Base-by-base conservation (phyloP, 2,888 invertebrate species). In the Nomada ruficornis region DNA sequence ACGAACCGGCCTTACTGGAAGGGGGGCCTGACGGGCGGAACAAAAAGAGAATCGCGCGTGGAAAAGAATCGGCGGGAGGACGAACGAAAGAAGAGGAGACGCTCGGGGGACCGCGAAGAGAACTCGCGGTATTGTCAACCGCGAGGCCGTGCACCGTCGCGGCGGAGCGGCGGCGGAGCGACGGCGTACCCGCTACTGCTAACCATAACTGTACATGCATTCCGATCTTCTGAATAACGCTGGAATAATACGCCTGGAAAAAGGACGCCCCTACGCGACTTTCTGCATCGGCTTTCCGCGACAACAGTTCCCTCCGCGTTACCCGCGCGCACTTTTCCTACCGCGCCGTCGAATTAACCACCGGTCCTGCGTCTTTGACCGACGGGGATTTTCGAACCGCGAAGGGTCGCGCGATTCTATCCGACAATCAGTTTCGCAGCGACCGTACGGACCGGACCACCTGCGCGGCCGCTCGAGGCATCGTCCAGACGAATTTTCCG, bases 171-270 rank as follows among this genome's bases (percentile, higher is more conserved):
- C 29, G 84, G 77, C 83, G 47, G 3, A 47, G 15, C 47, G 47
- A 82, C 86, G 84, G 78, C 84, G 88, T 82, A 83, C 87, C 86
- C 86, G 88, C 89, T 89, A 88, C 89, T 85, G 86, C 77, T 89
- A 89, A 88, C 89, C 87, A 86, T 91, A 92, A 92, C 92, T 92
- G 92, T 92, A 91, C 91, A 86, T 89, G 91, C 91, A 93, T 93
- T 92, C 91, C 92, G 87, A 91, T 92, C 91, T 88, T 87, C 83
- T 92, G 93, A 93, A 93, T 88, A 88, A 88, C 79, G 70, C 77
- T 64, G 80, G 86, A 84, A 84, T 87, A 88, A 88, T 84, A 84
- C 83, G 77, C 23, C 75, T 75, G 79, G 78, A 69, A 83, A 83
- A 78, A 79, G 67, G 63, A 85, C 65, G 76, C 59, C 70, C 63